phyloP scores from a whole-genome alignment of 1,140 invertebrate species.

The Aporrectodea caliginosa region DNA sequence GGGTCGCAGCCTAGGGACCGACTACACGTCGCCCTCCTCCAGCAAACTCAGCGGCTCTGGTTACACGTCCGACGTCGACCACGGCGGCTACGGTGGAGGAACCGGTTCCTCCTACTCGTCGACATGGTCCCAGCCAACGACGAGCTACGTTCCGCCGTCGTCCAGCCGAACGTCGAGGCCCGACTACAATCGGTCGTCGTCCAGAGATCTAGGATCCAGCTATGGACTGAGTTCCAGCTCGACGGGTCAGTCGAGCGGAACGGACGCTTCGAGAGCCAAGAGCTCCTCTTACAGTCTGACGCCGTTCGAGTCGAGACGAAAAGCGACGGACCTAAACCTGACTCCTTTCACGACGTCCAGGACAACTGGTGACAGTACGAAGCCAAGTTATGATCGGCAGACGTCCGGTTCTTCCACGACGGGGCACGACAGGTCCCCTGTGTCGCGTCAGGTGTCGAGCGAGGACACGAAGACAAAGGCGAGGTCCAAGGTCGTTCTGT shows the following conservation, averaged over 20 bases:
- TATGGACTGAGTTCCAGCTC: background rate
- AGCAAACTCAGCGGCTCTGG: background rate
- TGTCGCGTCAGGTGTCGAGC: no score
- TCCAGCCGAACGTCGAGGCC: background rate
- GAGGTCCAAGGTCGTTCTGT: background rate
- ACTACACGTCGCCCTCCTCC: no score
- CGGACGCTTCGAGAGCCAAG: slow-evolving; percentile 1
- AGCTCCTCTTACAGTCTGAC: slow-evolving; percentile 14
- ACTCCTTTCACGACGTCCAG: slow-evolving; percentile 5
- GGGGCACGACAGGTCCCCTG: no score
- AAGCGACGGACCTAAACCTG: background rate
- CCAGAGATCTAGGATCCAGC: background rate
- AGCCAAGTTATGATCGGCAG: background rate
- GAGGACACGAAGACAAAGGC: background rate
- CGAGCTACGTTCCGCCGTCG: background rate
- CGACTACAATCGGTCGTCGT: background rate
- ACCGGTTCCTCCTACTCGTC: background rate
- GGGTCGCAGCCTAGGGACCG: background rate
- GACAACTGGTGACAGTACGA: no score
- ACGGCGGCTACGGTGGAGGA: background rate
- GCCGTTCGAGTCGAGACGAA: slow-evolving; percentile 4
- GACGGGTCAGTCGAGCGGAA: background rate
- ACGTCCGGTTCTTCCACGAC: no score
- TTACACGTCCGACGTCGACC: background rate
- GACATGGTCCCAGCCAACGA: background rate